A percentile compares a stretch with the other conserved stretches of the same genome.
Conservation (phyloP, 2,888 invertebrate genomes). For the Tachystola acroxantha region DNA sequence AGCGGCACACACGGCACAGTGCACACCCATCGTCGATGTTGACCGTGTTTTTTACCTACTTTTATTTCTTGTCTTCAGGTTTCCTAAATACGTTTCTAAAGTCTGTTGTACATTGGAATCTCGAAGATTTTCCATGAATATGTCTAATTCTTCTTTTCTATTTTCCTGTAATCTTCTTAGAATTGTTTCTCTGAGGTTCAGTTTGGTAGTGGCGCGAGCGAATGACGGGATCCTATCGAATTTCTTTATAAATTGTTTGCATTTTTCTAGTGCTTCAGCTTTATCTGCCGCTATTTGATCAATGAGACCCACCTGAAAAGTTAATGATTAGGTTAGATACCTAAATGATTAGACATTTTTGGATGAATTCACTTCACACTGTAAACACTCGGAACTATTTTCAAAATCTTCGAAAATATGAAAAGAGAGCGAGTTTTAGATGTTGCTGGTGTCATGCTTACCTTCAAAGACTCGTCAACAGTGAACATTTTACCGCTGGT, state of each 20-base stretch:
- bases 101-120: conserved; percentile 84
- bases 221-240: conserved; percentile 82
- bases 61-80: conserved; percentile 83
- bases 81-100: conserved; percentile 84
- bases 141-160: conserved; percentile 81
- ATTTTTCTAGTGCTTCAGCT: conserved; percentile 81
- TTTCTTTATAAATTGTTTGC: conserved; percentile 80
- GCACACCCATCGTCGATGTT: too few species aligned
- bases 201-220: conserved; percentile 79
- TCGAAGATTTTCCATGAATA: conserved; percentile 78
- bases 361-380: too few species aligned
- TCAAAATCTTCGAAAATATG: too few species aligned
- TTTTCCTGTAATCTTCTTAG: conserved; percentile 76
- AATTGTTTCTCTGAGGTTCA: conserved; percentile 63
- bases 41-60: too few species aligned
- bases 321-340: too few species aligned
- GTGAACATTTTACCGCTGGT: conserved; percentile 85
- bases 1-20: too few species aligned
- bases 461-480: conserved; percentile 86
- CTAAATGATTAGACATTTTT: too few species aligned
- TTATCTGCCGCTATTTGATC: conserved; percentile 85
- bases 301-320: conserved; percentile 81
- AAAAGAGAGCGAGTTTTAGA: too few species aligned
- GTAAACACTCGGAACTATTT: too few species aligned
- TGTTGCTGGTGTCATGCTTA: too few species aligned